Base-by-base conservation (phyloP, 2,797 vertebrate species). In the Parambassis ranga region DNA sequence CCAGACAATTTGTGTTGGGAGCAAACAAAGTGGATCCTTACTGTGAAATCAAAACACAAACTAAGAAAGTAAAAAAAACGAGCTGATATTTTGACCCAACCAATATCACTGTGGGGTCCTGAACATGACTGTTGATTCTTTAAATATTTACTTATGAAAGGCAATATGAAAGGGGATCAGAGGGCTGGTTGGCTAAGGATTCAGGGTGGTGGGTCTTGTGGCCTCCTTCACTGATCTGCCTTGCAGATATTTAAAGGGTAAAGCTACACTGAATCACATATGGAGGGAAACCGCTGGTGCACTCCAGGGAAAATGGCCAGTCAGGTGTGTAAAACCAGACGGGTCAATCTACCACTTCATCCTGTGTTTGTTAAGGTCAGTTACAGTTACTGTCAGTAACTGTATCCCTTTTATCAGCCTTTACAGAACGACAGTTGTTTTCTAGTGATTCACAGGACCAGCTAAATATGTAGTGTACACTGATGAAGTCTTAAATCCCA, bases 81-180 rank as follows among this genome's bases (percentile, higher is more conserved):
- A 68, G 20, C 18, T 33, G 47, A 28, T 52, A 74, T 74, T 63
- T 70, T 67, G 61, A 75, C 55, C 57, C 38, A 65, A 39, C 22
- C 75, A 73, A 77, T 56, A 65, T 56, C 65, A 58, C 46, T 47
- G 52, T 43, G 42, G 58, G 41, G 46, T 63, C 49, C 58, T 32
- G 43, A 55, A 57, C 16, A 52, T 53, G 31, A 35, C 8, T 73
- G 77, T 73, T 82, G 61, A 75, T 79, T 79, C 60, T 81, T 44
- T 52, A 71, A 79, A 83, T 77, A 75, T 82, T 72, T 52, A 74
- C 60, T 30, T 58, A 56, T 71, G 57, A 71, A 81, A 74, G 33
- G 32, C 26, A 48, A 75, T 66, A 64, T 66, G 30, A 79, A 63
- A 42, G 10, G 8, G 52, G 71, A 63, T 82, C 56, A 18, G 41